These are phyloP conservation scores for Umimayanthus kanabou DNA, from an alignment of 92 coral and sea anemone genomes.

Conservation along the genomic window DNA sequence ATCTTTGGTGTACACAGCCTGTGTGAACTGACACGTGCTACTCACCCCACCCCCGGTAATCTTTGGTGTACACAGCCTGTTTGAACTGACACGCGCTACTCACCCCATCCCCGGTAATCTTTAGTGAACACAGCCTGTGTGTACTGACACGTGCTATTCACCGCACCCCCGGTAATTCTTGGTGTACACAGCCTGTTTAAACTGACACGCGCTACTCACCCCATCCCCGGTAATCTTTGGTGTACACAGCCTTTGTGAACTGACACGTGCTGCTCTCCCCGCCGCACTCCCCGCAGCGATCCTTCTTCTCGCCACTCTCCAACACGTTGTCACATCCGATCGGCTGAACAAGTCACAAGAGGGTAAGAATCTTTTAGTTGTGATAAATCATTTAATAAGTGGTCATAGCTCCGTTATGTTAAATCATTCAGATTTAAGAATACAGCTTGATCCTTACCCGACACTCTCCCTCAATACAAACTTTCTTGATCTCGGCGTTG, in stretches of 20 bases:
- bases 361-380: neutral
- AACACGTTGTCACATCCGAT: constrained; percentile 76
- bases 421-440: too few species aligned
- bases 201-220: constrained; percentile 42
- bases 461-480: constrained; percentile 84
- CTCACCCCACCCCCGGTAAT: constrained; percentile 30
- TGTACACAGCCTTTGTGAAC: constrained; percentile 52
- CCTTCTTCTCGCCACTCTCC: constrained; percentile 61
- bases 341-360: constrained; percentile 45
- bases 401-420: too few species aligned
- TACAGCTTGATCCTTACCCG: constrained; percentile 49
- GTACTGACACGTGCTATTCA: neutral
- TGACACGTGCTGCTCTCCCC: constrained; percentile 72
- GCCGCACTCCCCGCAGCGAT: constrained; percentile 83
- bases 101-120: constrained; percentile 66
- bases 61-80: neutral
- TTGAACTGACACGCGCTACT: neutral
- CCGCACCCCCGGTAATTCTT: constrained; percentile 59
- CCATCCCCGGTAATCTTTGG: constrained; percentile 56
- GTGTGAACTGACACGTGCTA: neutral
- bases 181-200: constrained; percentile 45
- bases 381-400: too few species aligned
- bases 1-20: too few species aligned
- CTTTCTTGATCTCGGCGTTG: constrained; percentile 63
- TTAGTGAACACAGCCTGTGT: neutral